Evolutionary conservation across 2,797 vertebrate species (phyloP), one percentile per base, ranked within the genome.

Genomic region (Sebastes itinus): DNA sequence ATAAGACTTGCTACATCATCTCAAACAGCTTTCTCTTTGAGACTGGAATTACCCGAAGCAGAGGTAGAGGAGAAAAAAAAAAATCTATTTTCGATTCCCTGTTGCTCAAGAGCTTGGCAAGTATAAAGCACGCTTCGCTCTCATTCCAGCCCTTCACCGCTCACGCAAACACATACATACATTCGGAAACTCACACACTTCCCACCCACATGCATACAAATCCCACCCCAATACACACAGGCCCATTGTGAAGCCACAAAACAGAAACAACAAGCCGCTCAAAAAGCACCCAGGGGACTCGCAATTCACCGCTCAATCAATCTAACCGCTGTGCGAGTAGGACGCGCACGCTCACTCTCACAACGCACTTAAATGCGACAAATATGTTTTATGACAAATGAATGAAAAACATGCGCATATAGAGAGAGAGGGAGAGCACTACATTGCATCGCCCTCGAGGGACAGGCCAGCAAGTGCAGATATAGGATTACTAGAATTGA

Each of bases 401-500:
- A 90, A 84, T 87, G 85, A 87, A 83, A 84, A 81, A 82, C 83
- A 80, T 28, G 25, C 60, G 38, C 46, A 49, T 20, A 22, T 32
- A 72, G 32, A 55, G 62, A 49, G 18, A 20, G 42, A 55, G 62
- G 5, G 42, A 49, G 18, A 49, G 42, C 64, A 33, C 80, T 27
- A 12, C 84, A 63, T 25, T 62, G 78, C 87, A 90, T 85, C 74
- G 88, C 92, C 94, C 93, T 88, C 88, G 8, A 84, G 94, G 93
- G 94, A 95, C 87, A 81, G 88, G 80, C 86, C 86, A 89, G 84
- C 91, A 81, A 92, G 93, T 84, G 90, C 88, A 85, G 88, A 93
- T 95, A 95, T 95, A 93, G 93, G 93, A 94, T 96, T 95, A 95
- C 94, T 82, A 93, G 90, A 94, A 94, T 91, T 92, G 93, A 87